A percentile compares a stretch with the other conserved stretches of the same genome.
These are phyloP conservation scores for Pycnomerus fuliginosus DNA, from an alignment of 2,888 invertebrate species.

Conservation along the genomic window DNA sequence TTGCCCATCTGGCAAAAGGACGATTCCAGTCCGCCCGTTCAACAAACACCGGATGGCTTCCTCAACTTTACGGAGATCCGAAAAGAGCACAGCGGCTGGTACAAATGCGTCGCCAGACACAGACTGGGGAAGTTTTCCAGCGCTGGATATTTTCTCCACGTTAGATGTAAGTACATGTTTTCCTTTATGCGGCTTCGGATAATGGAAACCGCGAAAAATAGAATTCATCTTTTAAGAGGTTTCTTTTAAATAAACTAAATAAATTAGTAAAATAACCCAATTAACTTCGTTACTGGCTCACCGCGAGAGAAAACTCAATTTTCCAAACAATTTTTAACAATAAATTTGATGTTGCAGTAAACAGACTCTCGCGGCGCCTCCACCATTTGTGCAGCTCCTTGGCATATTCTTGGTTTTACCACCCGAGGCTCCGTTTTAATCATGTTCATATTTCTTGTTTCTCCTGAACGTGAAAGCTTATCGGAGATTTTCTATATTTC, in stretches of 20 bases:
- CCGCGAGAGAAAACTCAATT: too few species aligned
- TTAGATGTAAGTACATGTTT: constrained; percentile 71
- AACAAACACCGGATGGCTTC: constrained; percentile 74
- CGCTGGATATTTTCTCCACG: constrained; percentile 87
- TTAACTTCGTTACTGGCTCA: too few species aligned
- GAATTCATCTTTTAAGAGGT: not conserved
- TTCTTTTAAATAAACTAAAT: not conserved
- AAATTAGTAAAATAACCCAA: not conserved
- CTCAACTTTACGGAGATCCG: constrained; percentile 81
- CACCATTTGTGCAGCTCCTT: too few species aligned
- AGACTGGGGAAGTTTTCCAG: constrained; percentile 82
- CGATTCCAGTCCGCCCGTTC: constrained; percentile 56
- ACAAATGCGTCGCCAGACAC: constrained; percentile 85
- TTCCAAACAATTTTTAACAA: too few species aligned
- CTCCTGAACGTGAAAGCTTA: too few species aligned
- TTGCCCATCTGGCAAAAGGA: constrained; percentile 78
- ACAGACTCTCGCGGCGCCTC: too few species aligned
- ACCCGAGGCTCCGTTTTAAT: too few species aligned
- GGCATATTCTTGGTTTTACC: too few species aligned
- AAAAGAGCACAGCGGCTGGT: constrained; percentile 87
- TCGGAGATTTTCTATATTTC: too few species aligned
- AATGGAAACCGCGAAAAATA: too few species aligned
- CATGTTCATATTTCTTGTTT: too few species aligned
- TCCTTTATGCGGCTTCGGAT: not conserved
- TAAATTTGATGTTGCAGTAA: too few species aligned